phyloP scores from a whole-genome alignment of 2,797 vertebrate species.

The Anomalospiza imberbis region DNA sequence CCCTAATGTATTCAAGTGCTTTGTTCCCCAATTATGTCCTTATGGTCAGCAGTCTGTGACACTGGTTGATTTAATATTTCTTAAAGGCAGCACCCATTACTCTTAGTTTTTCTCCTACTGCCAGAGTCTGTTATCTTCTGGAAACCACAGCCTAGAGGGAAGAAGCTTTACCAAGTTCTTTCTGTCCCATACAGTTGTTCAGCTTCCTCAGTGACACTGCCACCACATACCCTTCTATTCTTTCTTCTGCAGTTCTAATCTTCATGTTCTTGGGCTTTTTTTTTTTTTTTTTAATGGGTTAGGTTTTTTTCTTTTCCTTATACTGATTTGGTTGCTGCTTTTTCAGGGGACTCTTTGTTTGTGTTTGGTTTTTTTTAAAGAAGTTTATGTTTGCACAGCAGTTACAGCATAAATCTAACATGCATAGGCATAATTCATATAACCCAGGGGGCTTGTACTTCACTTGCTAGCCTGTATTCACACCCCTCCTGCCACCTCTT shows the following conservation, averaged over 20 bases:
- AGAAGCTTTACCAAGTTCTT: background rate
- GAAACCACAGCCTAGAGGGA: background rate
- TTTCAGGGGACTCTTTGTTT: background rate
- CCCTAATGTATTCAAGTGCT: background rate
- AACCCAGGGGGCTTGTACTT: background rate
- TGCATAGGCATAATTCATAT: background rate
- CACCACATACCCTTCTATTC: background rate
- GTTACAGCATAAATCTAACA: background rate
- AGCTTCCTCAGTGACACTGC: background rate
- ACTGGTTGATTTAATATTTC: background rate
- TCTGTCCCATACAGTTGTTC: background rate
- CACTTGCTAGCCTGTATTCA: background rate
- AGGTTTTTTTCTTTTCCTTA: background rate
- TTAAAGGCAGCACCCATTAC: background rate
- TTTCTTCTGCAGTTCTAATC: background rate
- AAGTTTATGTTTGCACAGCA: background rate
- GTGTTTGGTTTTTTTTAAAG: background rate
- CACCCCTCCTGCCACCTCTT: slow-evolving; percentile 11
- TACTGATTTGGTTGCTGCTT: background rate
- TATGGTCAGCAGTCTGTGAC: background rate
- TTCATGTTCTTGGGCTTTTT: background rate
- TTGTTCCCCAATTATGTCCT: background rate
- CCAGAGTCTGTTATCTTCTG: background rate
- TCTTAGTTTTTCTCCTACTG: background rate
- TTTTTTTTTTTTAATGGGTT: background rate